Evolutionary conservation across 2,113 vertebrate species (phyloP).

Genomic region (Rhea americana): DNA sequence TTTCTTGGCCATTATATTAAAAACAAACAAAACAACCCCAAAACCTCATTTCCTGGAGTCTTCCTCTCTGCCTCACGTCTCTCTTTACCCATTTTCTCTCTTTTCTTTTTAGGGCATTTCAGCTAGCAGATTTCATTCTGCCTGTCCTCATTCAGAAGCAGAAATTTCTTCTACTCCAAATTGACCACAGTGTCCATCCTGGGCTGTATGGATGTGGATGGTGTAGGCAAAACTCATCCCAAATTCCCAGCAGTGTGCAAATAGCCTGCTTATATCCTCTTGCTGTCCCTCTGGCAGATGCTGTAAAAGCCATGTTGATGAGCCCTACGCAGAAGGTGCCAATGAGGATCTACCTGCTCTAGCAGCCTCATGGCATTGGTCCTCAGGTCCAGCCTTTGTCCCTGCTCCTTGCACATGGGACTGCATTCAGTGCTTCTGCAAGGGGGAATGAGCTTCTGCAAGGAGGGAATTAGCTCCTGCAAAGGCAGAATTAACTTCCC

Average conservation of each 20-base stretch:
- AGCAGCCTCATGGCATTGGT: not conserved
- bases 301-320: not conserved
- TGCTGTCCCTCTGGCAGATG: not conserved
- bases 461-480: too few species aligned
- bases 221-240: not conserved
- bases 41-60: constrained; percentile 37
- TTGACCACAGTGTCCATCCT: not conserved
- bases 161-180: not conserved
- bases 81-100: not conserved
- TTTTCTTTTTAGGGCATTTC: not conserved
- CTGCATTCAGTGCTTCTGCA: not conserved
- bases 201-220: not conserved
- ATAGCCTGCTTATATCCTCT: not conserved
- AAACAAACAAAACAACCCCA: not conserved
- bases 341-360: not conserved
- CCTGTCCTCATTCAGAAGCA: not conserved
- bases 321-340: not conserved
- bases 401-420: not conserved
- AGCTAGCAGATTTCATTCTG: not conserved
- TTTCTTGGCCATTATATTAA: not conserved
- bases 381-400: not conserved
- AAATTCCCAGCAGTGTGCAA: not conserved
- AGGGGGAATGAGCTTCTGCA: not conserved
- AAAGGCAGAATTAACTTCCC: not conserved
- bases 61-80: not conserved